Evolutionary conservation across 2,797 vertebrate species (phyloP), one percentile per base, ranked within the genome.

Genomic region (Parauchenoglanis punctatus): DNA sequence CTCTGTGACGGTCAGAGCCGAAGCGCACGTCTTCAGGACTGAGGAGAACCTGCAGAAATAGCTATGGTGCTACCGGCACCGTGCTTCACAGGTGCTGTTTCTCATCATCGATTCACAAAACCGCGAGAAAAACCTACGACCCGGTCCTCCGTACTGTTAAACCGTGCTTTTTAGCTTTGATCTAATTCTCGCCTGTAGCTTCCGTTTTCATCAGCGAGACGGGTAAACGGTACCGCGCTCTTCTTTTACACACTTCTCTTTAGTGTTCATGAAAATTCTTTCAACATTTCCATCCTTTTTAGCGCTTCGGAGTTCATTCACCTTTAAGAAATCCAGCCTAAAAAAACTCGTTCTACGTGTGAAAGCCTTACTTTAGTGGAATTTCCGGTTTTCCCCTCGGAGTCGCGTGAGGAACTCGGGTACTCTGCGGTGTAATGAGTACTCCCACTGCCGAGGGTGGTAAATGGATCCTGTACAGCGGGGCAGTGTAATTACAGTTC

Each of bases 401-500:
- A 25, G 5, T 81, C 76, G 70, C 85, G 25, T 46, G 46, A 31
- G 49, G 82, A 80, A 82, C 8, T 83, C 84, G 63, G 81, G 35
- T 52, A 31, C 35, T n/a, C n/a, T 70, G n/a, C 68, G 70, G 56
- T 67, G 17, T 70, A 85, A 87, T 44, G 49, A 76, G 46, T 35
- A 7, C 59, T 68, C 58, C 25, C 65, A 25, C 67, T 68, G 46
- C 65, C 61, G 68, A 54, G 54, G 40, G 49, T 31, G 12, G 52
- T 75, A 52, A 84, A 81, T 35, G 40, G 59, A 44, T 58, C 65
- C 63, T 89, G 18, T 31, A 44, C 70, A 72, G 46, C 75, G 31
- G 84, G 68, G 65, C 52, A 65, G 35, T 25, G 49, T 85, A 87
- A 85, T 76, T 58, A 75, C 44, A 54, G 58, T 25, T 84, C 25